Conservation (phyloP, 2,888 invertebrate genomes). For the Torymus aiolomorphi region DNA sequence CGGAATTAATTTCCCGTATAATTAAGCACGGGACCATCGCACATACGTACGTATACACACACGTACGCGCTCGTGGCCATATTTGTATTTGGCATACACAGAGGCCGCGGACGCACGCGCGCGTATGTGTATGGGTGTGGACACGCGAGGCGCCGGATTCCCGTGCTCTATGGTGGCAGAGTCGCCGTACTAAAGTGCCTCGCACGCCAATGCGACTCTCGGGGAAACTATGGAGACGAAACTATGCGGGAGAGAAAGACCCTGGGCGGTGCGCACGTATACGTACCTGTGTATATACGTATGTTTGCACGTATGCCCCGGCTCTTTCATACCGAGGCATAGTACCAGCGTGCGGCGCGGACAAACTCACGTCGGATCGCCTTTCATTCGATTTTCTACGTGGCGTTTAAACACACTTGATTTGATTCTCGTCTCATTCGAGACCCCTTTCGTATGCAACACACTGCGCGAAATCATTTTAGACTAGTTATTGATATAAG, state of each 20-base stretch:
- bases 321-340: not conserved
- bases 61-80: conserved; percentile 56
- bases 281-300: no score
- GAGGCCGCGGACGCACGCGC: not conserved
- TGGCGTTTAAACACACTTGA: no score
- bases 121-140: not conserved
- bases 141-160: conserved; percentile 2
- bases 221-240: conserved; percentile 17
- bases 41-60: not conserved
- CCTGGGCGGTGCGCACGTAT: no score
- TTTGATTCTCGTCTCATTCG: no score
- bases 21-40: conserved; percentile 61
- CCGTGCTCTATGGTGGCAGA: not conserved
- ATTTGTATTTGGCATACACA: conserved; percentile 71
- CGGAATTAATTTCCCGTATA: conserved; percentile 72
- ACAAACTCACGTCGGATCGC: not conserved
- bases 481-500: no score
- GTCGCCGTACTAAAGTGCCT: conserved; percentile 8
- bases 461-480: no score
- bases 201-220: not conserved
- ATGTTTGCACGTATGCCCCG: conserved; percentile 3
- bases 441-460: no score
- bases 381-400: not conserved
- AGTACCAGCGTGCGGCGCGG: no score
- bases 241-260: not conserved